Evolutionary conservation across 2,797 vertebrate species (phyloP), one percentile per base, ranked within the genome.

Genomic region (Pangasius macronema): DNA sequence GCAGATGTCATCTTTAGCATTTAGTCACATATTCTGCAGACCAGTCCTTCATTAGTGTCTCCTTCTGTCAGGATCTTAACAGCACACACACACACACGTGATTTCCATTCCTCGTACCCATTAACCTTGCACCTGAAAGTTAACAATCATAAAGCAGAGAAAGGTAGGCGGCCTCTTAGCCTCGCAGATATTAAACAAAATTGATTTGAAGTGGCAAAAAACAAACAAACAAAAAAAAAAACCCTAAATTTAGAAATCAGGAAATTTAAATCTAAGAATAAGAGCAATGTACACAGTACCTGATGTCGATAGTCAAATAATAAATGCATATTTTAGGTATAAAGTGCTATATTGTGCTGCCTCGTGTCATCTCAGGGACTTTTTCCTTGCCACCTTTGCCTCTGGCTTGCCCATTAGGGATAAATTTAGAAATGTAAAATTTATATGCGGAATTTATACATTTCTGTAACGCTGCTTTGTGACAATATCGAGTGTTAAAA

Each of bases 1-100:
- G 84, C 87, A 88, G 84, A 86, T 88, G 87, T 77, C 87, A 79
- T 88, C 87, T 88, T 86, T 59, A 88, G 84, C 87, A 88, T 88
- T 88, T 85, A 86, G 84, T 86, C 87, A 83, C 87, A 88, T 86
- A 77, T 86, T 86, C 53, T 83, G 70, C 72, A 83, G 84, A 77
- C 72, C 87, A 86, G 84, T 88, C 61, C 85, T 83, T 86, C 87
- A 88, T 86, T 86, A 88, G 87, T 88, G 84, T 65, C 84, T 86
- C 87, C 87, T 86, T 88, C 87, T 86, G 87, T 88, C 80, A 83
- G 68, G 57, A 63, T 83, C 72, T 46, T 83, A 68, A 20, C 84
- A 81, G 57, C 61, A 57, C 63, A 81, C 76, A 39, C 61, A 57
- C 63, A 81, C 76, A 39, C 76, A 81, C 39, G 59, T 61, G 30